Conservation (phyloP, 1,140 invertebrate genomes). For the Hylaeus anthracinus region DNA sequence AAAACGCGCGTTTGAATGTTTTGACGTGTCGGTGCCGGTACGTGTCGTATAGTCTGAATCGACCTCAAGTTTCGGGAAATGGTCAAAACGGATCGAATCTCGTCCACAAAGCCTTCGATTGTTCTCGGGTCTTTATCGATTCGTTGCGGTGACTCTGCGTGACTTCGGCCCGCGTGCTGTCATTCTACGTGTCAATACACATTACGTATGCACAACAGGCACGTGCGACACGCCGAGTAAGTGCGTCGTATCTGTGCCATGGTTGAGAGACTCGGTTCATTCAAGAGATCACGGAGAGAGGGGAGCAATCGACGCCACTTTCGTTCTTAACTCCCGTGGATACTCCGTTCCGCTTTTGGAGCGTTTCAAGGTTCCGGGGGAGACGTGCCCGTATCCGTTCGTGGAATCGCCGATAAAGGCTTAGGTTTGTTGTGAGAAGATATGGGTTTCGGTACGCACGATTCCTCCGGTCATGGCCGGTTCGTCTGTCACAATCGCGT, state of each 20-base stretch:
- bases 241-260: conserved; percentile 53
- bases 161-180: conserved; percentile 48
- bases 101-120: neutral
- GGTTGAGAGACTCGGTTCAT: conserved; percentile 50
- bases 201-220: conserved; percentile 64
- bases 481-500: neutral
- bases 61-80: too few species aligned
- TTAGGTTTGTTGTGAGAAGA: conserved; percentile 25
- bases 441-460: neutral
- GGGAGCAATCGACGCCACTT: conserved; percentile 57
- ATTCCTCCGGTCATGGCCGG: conserved; percentile 23
- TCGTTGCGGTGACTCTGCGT: conserved; percentile 28
- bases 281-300: conserved; percentile 50
- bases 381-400: conserved; percentile 26
- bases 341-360: conserved; percentile 56
- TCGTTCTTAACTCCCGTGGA: conserved; percentile 22
- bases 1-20: too few species aligned
- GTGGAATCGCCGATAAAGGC: conserved; percentile 52
- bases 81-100: too few species aligned
- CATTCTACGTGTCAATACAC: conserved; percentile 53
- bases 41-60: too few species aligned
- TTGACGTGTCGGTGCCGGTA: too few species aligned
- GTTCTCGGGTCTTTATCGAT: conserved; percentile 30
- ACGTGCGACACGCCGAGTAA: conserved; percentile 57
- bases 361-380: conserved; percentile 35